A percentile compares a stretch with the other conserved stretches of the same genome.
phyloP scores from a whole-genome alignment of 2,797 vertebrate genomes.

The Chloroceryle inda region DNA sequence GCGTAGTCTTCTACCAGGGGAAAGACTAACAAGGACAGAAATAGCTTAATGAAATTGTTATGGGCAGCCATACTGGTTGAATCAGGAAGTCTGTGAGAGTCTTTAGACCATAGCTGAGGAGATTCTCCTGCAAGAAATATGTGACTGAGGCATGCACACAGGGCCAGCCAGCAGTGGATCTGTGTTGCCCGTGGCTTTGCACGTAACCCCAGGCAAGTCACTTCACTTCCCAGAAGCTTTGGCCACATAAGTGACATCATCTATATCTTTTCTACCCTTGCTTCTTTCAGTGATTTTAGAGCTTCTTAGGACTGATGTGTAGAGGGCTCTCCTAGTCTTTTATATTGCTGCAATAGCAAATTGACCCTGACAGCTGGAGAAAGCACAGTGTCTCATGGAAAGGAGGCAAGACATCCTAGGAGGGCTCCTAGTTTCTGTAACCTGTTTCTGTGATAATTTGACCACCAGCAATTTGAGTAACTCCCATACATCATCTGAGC shows the following conservation, averaged over 20 bases:
- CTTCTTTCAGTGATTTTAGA: background rate
- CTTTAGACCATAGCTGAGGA: background rate
- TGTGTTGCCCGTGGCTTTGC: background rate
- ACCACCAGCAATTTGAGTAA: background rate
- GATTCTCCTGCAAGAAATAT: background rate
- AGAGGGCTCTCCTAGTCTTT: background rate
- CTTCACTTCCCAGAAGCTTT: background rate
- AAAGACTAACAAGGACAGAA: conserved; percentile 48
- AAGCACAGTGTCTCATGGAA: background rate
- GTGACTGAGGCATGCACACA: background rate
- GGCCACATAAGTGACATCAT: background rate
- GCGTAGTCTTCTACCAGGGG: conserved; percentile 57
- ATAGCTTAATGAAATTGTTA: conserved; percentile 53
- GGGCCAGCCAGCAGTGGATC: background rate
- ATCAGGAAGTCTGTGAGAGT: conserved; percentile 15
- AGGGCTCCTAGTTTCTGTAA: background rate
- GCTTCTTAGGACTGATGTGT: background rate
- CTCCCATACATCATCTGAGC: background rate
- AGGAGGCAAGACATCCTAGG: background rate
- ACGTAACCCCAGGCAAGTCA: background rate
- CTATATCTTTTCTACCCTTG: background rate
- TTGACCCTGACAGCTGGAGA: background rate
- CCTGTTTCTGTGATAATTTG: background rate
- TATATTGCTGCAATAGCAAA: background rate
- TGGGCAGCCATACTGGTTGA: conserved; percentile 37